Conservation (phyloP, 2,888 invertebrate genomes). For the Serrognathus titanus region DNA sequence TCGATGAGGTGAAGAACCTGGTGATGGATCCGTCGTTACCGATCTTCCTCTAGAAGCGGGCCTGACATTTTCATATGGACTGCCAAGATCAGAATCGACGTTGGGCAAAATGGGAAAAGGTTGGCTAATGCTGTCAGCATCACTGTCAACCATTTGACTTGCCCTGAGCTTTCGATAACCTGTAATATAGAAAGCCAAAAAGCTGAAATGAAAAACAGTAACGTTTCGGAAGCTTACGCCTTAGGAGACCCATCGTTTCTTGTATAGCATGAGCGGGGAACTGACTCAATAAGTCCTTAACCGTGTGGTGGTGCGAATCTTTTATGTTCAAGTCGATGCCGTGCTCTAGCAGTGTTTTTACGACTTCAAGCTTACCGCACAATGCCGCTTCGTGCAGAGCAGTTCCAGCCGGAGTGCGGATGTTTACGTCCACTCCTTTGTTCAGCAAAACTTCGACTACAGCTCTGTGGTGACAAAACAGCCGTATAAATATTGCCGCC, state of each 20-base stretch:
- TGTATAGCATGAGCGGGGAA: slow-evolving; percentile 87
- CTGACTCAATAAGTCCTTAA: slow-evolving; percentile 79
- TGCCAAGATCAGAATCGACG: slow-evolving; percentile 58
- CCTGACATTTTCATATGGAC: slow-evolving; percentile 63
- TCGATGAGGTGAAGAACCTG: slow-evolving; percentile 55
- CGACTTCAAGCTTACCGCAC: slow-evolving; percentile 87
- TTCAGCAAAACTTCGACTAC: slow-evolving; percentile 80
- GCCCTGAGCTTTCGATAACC: slow-evolving; percentile 25
- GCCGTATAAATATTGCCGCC: neutral
- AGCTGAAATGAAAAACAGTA: neutral
- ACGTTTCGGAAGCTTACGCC: slow-evolving; percentile 57
- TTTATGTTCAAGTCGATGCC: slow-evolving; percentile 79
- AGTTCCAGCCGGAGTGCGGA: slow-evolving; percentile 80
- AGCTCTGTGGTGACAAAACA: slow-evolving; percentile 51
- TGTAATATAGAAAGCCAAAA: slow-evolving; percentile 1
- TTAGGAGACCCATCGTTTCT: slow-evolving; percentile 80
- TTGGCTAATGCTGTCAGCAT: slow-evolving; percentile 48
- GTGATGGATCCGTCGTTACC: slow-evolving; percentile 51
- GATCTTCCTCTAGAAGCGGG: slow-evolving; percentile 51
- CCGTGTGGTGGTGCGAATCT: slow-evolving; percentile 79
- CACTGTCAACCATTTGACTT: slow-evolving; percentile 39
- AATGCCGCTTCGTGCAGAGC: slow-evolving; percentile 92
- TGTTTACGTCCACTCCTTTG: slow-evolving; percentile 85
- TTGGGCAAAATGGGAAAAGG: slow-evolving; percentile 66
- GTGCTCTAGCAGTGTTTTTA: slow-evolving; percentile 72